phyloP scores from a whole-genome alignment of 2,113 vertebrate genomes.

The Vulpes vulpes region DNA sequence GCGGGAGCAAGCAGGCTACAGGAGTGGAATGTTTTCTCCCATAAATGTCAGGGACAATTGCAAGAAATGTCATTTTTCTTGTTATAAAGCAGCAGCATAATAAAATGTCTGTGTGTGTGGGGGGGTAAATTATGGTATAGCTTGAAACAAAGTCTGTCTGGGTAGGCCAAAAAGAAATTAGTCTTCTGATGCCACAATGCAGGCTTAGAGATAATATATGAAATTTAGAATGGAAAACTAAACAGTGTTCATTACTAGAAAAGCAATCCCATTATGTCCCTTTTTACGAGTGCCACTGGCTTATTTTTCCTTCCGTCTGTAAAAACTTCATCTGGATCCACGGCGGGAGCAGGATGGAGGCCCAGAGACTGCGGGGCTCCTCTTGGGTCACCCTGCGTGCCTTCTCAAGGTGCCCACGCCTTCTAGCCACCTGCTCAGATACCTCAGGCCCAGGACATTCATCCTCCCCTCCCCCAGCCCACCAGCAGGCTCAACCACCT shows the following conservation, averaged over 20 bases:
- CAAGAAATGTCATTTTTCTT: conserved; percentile 71
- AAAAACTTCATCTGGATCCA: background rate
- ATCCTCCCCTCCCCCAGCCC: background rate
- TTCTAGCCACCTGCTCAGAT: background rate
- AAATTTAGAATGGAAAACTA: conserved; percentile 40
- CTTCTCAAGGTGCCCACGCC: background rate
- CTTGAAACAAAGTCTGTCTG: conserved; percentile 49
- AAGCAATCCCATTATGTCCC: background rate
- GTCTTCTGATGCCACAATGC: conserved; percentile 29
- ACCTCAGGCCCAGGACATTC: background rate
- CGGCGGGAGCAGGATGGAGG: background rate
- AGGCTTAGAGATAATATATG: background rate
- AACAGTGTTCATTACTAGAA: conserved; percentile 30
- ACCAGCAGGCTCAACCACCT: no score
- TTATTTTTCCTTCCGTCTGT: conserved; percentile 26
- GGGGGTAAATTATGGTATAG: conserved; percentile 8
- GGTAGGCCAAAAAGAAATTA: conserved; percentile 64
- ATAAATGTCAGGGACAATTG: conserved; percentile 72
- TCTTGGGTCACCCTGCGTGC: background rate
- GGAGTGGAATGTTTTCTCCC: conserved; percentile 21
- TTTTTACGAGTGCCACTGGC: background rate
- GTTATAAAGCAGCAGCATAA: conserved; percentile 29
- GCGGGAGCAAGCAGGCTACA: conserved; percentile 16
- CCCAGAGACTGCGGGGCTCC: background rate
- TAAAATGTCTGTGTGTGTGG: conserved; percentile 24